Evolutionary conservation across 2,888 invertebrate species (phyloP).

Genomic region (Monochamus alternatus): DNA sequence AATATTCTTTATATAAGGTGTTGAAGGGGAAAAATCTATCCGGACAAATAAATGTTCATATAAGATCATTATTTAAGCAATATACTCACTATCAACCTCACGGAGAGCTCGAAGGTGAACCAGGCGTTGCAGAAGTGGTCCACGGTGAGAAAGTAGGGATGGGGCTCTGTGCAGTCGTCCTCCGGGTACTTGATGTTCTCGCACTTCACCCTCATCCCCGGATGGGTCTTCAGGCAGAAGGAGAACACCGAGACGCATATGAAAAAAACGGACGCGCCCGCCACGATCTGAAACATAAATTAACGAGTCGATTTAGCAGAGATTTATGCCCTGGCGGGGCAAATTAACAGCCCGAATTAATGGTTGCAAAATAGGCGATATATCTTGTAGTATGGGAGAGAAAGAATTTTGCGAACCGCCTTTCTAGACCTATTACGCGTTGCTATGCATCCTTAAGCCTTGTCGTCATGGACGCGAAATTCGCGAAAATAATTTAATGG

Average conservation of each 20-base stretch:
- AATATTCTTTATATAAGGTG: no score
- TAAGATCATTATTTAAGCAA: not conserved
- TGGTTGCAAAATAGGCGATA: no score
- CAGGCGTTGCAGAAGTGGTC: slow-evolving; percentile 95
- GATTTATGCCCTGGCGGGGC: no score
- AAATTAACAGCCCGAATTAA: no score
- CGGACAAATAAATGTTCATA: no score
- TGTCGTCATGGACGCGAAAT: no score
- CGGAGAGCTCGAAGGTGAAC: slow-evolving; percentile 95
- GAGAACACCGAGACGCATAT: slow-evolving; percentile 96
- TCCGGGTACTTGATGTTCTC: slow-evolving; percentile 55
- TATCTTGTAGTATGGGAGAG: no score
- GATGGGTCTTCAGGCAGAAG: slow-evolving; percentile 97
- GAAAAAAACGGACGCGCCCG: slow-evolving; percentile 94
- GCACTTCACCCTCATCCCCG: slow-evolving; percentile 80
- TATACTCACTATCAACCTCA: slow-evolving; percentile 87
- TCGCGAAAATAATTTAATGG: no score
- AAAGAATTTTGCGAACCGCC: no score
- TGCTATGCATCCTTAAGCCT: no score
- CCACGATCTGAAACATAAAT: slow-evolving; percentile 82
- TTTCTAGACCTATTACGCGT: no score
- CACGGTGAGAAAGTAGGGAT: slow-evolving; percentile 88
- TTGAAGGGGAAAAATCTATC: no score
- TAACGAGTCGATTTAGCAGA: not conserved
- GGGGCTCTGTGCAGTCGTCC: slow-evolving; percentile 66